Conservation (phyloP, 1,140 invertebrate species). For the Diabrotica virgifera region DNA sequence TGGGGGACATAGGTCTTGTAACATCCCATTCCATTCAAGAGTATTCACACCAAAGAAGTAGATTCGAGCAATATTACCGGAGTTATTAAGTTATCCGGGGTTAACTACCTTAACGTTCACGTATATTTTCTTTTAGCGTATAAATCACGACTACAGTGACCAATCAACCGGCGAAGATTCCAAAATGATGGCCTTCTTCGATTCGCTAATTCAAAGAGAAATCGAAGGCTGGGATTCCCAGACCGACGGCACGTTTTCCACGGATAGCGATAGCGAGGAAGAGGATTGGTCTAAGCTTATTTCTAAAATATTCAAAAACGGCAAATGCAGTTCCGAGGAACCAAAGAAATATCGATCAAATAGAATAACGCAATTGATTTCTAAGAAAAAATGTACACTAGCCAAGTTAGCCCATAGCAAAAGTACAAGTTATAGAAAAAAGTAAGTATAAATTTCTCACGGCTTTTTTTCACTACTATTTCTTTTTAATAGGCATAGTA, state of each 20-base stretch:
- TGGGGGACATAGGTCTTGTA: too few relatives aligned
- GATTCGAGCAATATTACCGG: too few relatives aligned
- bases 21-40: too few relatives aligned
- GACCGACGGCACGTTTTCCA: constrained; percentile 45
- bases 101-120: too few relatives aligned
- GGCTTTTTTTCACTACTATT: too few relatives aligned
- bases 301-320: constrained; percentile 30
- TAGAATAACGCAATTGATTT: constrained; percentile 44
- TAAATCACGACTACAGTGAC: constrained; percentile 76
- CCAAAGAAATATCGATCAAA: constrained; percentile 39
- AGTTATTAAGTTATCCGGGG: too few relatives aligned
- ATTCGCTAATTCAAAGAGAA: constrained; percentile 87
- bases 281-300: constrained; percentile 27
- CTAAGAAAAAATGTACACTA: constrained; percentile 40
- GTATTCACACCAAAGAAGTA: too few relatives aligned
- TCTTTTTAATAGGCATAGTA: too few relatives aligned
- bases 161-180: constrained; percentile 86
- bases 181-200: constrained; percentile 95
- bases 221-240: constrained; percentile 68
- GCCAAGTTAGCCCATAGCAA: constrained; percentile 45
- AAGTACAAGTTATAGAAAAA: constrained; percentile 37
- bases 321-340: constrained; percentile 26
- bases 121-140: constrained; percentile 53
- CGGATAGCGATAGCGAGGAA: constrained; percentile 47
- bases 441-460: constrained; percentile 24